A percentile compares a stretch with the other conserved stretches of the same genome.
phyloP scores from a whole-genome alignment of 2,113 vertebrate genomes.

The Ifrita kowaldi region DNA sequence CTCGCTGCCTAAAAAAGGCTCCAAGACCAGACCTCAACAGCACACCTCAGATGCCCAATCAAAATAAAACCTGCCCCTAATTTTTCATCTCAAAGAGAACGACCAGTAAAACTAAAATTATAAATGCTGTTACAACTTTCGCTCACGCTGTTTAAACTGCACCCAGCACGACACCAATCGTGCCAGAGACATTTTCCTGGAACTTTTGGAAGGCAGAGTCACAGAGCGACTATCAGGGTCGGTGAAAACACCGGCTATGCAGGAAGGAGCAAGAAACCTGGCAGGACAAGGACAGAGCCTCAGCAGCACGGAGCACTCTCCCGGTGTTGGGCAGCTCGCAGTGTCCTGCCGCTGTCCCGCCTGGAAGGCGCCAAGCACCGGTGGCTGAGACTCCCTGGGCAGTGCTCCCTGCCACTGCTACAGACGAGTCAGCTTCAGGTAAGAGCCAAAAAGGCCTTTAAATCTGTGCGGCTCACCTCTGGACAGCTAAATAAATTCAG shows the following conservation, averaged over 20 bases:
- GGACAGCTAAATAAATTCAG: background rate
- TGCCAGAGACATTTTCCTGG: background rate
- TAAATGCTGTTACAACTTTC: background rate
- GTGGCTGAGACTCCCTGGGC: rapidly evolving
- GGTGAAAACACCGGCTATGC: background rate
- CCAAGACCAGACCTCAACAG: background rate
- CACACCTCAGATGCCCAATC: background rate
- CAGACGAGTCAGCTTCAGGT: rapidly evolving
- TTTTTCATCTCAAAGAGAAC: background rate
- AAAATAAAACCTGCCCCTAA: background rate
- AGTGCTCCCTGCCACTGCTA: rapidly evolving
- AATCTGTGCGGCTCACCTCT: background rate
- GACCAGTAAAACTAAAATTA: background rate
- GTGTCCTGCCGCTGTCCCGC: background rate
- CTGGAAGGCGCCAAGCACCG: rapidly evolving
- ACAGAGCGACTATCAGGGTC: background rate
- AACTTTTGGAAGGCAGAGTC: background rate
- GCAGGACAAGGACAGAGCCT: too few relatives aligned
- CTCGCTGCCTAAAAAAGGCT: background rate
- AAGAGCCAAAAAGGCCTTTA: background rate
- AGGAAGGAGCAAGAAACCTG: rapidly evolving
- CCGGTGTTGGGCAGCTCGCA: rapidly evolving
- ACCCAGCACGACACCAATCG: background rate
- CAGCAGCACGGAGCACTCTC: rapidly evolving
- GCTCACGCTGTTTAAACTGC: background rate